Evolutionary conservation across 1,140 invertebrate species (phyloP), one percentile per base, ranked within the genome.

Genomic region (Atta cephalotes): DNA sequence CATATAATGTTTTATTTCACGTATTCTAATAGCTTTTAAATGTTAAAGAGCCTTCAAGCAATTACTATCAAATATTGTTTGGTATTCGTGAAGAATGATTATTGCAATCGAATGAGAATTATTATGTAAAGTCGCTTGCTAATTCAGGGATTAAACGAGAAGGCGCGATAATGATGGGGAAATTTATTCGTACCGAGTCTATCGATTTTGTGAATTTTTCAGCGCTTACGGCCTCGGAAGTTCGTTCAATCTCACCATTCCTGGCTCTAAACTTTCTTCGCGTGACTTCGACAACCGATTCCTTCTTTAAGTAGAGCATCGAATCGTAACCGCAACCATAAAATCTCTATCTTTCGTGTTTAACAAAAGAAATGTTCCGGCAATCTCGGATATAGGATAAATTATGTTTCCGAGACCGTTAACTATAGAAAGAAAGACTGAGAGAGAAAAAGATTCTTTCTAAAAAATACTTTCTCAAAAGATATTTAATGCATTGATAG

Each of bases 221-320:
- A 74, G 25, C 56, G 39, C 70, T 70, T 31, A 51, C 58, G 62
- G 31, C 31, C 53, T 60, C 45, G 35, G 62, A 86, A 72, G 58
- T 70, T 25, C 66, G n/a, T 18, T 39, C 66, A 63, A 39, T 45
- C 18, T 71, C 68, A 16, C 51, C 35, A 21, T 88, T 82, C 63
- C 56, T 62, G 25, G 39, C 81, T 86, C 76, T 65, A 53, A 81
- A 66, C 77, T 89, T 87, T 89, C 88, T 72, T 89, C 76, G 87
- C 88, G 70, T 81, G 88, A 86, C 84, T 87, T 71, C 18, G 31
- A 53, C 12, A 78, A 74, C 39, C 70, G 63, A 89, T 89, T 80
- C 16, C 35, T 58, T 49, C 16, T 68, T 78, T 60, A 88, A 88
- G 66, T 66, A 39, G 74, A 85, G 51, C 71, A 85, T 85, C 79